Conservation (phyloP, 2,797 vertebrate species). For the Avahi laniger region DNA sequence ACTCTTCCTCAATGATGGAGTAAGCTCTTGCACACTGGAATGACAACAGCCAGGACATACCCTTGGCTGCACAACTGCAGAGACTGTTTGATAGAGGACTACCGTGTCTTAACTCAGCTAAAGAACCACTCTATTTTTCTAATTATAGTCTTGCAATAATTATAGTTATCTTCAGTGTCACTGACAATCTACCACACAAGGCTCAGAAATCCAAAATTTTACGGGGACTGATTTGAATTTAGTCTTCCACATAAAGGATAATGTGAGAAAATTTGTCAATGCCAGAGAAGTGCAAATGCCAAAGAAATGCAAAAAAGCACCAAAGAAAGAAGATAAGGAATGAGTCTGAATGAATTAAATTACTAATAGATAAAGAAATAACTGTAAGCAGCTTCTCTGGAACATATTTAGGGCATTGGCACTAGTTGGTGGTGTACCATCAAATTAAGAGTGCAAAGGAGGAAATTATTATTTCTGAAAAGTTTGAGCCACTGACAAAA, state of each 20-base stretch:
- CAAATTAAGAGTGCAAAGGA: neutral
- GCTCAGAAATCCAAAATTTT: conserved; percentile 1
- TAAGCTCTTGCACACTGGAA: rapidly evolving
- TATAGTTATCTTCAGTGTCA: neutral
- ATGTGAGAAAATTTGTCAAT: neutral
- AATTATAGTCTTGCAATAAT: neutral
- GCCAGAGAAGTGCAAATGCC: neutral
- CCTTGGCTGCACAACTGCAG: neutral
- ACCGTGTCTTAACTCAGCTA: neutral
- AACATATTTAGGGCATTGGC: neutral
- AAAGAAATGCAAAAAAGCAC: conserved; percentile 20
- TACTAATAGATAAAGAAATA: neutral
- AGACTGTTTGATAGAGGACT: neutral
- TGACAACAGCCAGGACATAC: neutral
- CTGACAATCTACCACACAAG: neutral
- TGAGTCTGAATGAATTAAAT: conserved; percentile 30
- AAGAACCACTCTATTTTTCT: neutral
- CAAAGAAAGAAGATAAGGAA: neutral
- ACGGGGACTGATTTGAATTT: conserved; percentile 31
- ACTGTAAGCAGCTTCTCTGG: conserved; percentile 7
- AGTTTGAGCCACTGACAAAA: neutral
- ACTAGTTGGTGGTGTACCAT: neutral
- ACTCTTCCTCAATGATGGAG: rapidly evolving
- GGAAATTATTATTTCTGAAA: neutral
- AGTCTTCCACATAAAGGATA: neutral